Evolutionary conservation across 2,888 invertebrate species (phyloP), one percentile per base, ranked within the genome.

Genomic region (Parnassius mnemosyne): DNA sequence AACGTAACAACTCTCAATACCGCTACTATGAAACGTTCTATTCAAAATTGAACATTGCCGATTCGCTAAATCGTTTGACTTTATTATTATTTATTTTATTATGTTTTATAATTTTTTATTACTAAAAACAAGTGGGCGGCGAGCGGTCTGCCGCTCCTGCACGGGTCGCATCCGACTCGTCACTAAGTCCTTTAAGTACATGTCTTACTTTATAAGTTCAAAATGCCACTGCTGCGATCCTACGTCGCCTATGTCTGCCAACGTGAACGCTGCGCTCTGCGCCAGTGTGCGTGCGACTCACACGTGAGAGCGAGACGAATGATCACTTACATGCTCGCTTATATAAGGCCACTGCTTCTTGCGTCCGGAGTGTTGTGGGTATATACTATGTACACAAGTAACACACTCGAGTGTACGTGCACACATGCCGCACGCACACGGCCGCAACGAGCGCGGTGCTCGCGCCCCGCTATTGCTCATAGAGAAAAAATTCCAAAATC

Each of bases 31-130:
- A 89, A 90, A 87, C 89, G 84, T 86, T 83, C 89, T 90, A 90
- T 90, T 90, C 89, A 89, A 90, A 90, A 89, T 87, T 89, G 89
- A 90, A 90, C 89, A 87, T 89, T 83, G 88, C 85, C 88, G 89
- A 88, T 87, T 83, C 84, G 77, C 89, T 89, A 88, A 80, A 84
- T 87, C 88, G 87, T 80, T 80, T 81, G 80, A 82, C 83, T 82
- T 78, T 79, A 79, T 77, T 65, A 65, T 68, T 65, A 64, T 68
- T 70, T 65, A 68, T 68, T 68, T 68, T 68, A 67, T 66, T 69
- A 65, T 68, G 68, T 72, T 46, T 62, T 58, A 55, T 63, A 47
- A 47, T 63, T 56, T 53, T 56, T 71, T 74, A 77, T 73, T 76
- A 80, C 83, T 87, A 87, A 84, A 87, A 84, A 86, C 83, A 83